Evolutionary conservation across 1,140 invertebrate species (phyloP).

Genomic region (Aricia agestis): DNA sequence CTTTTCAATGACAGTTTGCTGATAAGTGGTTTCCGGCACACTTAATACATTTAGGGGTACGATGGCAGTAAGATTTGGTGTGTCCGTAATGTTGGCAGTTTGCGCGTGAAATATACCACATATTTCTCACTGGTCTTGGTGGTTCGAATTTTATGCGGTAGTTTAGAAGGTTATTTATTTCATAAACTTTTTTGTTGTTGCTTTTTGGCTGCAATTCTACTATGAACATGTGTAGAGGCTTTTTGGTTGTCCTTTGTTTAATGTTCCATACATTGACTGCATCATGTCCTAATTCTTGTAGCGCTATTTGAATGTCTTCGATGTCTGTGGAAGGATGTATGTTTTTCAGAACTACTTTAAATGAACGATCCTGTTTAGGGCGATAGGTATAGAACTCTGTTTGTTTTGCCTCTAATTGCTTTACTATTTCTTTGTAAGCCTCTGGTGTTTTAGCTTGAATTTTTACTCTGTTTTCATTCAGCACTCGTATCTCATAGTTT

Average conservation of each 20-base stretch:
- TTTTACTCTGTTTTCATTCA: too few relatives aligned
- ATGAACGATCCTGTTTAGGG: constrained; percentile 28
- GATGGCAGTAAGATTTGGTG: constrained; percentile 38
- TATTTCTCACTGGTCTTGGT: too few relatives aligned
- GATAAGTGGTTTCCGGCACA: constrained; percentile 43
- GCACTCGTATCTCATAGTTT: too few relatives aligned
- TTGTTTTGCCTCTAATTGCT: too few relatives aligned
- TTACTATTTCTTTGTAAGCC: too few relatives aligned
- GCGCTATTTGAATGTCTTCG: constrained; percentile 24
- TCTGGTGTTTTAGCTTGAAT: too few relatives aligned
- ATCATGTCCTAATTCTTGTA: constrained; percentile 21
- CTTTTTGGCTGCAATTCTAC: too few relatives aligned
- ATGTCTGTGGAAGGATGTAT: constrained; percentile 30
- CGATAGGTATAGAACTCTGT: constrained; percentile 26
- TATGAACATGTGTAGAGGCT: constrained; percentile 6
- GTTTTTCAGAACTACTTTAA: constrained; percentile 35
- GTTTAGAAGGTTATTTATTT: too few relatives aligned
- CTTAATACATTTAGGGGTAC: constrained; percentile 41
- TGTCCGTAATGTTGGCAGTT: constrained; percentile 12
- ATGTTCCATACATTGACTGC: constrained; percentile 11
- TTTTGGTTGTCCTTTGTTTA: not conserved
- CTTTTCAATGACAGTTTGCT: constrained; percentile 23
- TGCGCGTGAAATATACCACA: too few relatives aligned
- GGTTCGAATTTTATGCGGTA: too few relatives aligned
- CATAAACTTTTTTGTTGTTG: too few relatives aligned